Evolutionary conservation across 2,888 invertebrate species (phyloP).

Genomic region (Malacosoma neustria): DNA sequence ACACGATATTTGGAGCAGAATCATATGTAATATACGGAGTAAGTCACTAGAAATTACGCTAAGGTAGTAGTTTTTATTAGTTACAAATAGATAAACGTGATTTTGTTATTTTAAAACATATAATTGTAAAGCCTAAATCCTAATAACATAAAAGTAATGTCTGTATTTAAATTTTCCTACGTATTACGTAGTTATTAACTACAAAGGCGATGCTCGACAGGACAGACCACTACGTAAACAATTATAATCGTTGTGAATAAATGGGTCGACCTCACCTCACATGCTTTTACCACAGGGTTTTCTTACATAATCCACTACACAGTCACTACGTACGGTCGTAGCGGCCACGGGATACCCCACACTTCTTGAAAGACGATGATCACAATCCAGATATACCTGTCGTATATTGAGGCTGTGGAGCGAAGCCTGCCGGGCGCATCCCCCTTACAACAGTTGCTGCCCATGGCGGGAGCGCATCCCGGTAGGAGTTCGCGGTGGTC

Average conservation of each 20-base stretch:
- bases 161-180: too few species aligned
- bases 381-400: slow-evolving; percentile 63
- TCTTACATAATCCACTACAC: slow-evolving; percentile 22
- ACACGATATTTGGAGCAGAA: too few species aligned
- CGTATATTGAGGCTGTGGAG: slow-evolving; percentile 64
- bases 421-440: slow-evolving; percentile 63
- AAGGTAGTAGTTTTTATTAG: too few species aligned
- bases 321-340: slow-evolving; percentile 49
- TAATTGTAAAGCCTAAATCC: too few species aligned
- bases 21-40: too few species aligned
- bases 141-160: too few species aligned
- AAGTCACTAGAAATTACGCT: too few species aligned
- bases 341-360: slow-evolving; percentile 47
- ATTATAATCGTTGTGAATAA: neutral
- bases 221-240: neutral
- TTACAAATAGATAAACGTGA: too few species aligned
- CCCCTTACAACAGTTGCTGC: slow-evolving; percentile 77
- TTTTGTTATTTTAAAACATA: too few species aligned
- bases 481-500: slow-evolving; percentile 49
- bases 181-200: too few species aligned
- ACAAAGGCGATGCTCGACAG: slow-evolving; percentile 3
- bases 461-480: slow-evolving; percentile 67
- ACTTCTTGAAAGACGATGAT: slow-evolving; percentile 47
- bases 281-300: slow-evolving; percentile 18
- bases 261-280: slow-evolving; percentile 21